Evolutionary conservation across 2,888 invertebrate genomes (phyloP), one percentile per base, ranked within the genome.

Genomic region (Epinotia ramella): DNA sequence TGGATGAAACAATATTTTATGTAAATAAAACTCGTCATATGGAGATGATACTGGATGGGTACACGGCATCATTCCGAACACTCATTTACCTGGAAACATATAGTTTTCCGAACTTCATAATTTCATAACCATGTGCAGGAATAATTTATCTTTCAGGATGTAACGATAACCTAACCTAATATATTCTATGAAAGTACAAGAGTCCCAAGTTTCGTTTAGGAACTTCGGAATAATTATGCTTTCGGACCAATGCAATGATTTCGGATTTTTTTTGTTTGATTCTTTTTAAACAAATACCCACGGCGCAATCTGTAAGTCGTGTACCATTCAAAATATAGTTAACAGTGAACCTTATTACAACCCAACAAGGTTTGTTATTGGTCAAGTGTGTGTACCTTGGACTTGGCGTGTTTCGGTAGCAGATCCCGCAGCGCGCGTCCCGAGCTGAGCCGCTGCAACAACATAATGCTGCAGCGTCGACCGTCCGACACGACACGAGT

Each of bases 381-480:
- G 53, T 53, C 20, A 20, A n/a, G 12, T 7, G n/a, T 63, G 80
- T 65, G 78, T 79, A 94, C 93, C 93, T 93, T 93, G 84, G 81
- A 84, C 84, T 89, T 90, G 84, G 91, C 90, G 78, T 77, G 79
- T 62, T 77, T 53, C 46, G 92, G 92, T 87, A 93, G 89, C 84
- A 86, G 87, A 67, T 81, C 83, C 28, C 93, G 91, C 87, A 93
- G 89, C 87, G 86, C 84, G 78, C 85, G 84, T 81, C 86, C 87
- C 77, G 81, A 85, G 80, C 83, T 86, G 84, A 92, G 86, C 80
- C 93, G 92, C 94, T 93, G 93, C 85, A 93, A 93, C 89, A 91
- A 77, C 28, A 62, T 66, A 77, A 71, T 79, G 77, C 82, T 83
- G 81, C 83, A 81, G 77, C 71, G n/a, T 40, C 40, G 40, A 40